A percentile compares a stretch with the other conserved stretches of the same genome.
Conservation (phyloP, 1,140 invertebrate species). For the Mizuhopecten yessoensis region DNA sequence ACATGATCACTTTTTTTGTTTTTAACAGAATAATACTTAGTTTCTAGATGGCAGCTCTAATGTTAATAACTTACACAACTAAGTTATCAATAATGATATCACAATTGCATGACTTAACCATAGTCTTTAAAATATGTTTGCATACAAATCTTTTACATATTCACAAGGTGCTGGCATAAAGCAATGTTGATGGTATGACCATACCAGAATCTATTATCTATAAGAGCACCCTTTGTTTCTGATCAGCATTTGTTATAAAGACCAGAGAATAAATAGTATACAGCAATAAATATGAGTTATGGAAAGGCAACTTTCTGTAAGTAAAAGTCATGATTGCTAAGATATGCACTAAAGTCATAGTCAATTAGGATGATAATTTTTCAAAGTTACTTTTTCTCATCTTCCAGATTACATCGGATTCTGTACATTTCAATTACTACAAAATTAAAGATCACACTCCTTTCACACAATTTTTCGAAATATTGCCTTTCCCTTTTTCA, state of each 20-base stretch:
- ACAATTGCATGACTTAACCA: not conserved
- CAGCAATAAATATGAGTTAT: not conserved
- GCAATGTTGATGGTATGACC: not conserved
- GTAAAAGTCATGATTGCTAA: not conserved
- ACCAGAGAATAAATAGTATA: constrained; percentile 29
- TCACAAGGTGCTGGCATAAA: not conserved
- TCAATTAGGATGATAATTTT: constrained; percentile 40
- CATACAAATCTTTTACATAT: not conserved
- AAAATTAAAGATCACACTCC: not conserved
- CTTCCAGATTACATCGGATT: not conserved
- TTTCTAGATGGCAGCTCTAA: not conserved
- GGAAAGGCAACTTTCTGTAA: constrained; percentile 26
- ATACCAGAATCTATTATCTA: not conserved
- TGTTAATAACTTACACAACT: not conserved
- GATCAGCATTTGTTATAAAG: not conserved
- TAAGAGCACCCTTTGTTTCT: not conserved
- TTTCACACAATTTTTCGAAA: not conserved
- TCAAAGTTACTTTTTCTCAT: not conserved
- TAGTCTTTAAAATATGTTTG: not conserved
- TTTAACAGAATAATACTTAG: not conserved
- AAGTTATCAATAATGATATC: not conserved
- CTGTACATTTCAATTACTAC: not conserved
- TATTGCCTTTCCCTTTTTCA: not conserved
- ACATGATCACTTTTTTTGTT: not conserved
- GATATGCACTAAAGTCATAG: constrained; percentile 17